These are phyloP conservation scores for Ammodytes dubius DNA, from an alignment of 2,113 vertebrate species.

Conservation along the genomic window DNA sequence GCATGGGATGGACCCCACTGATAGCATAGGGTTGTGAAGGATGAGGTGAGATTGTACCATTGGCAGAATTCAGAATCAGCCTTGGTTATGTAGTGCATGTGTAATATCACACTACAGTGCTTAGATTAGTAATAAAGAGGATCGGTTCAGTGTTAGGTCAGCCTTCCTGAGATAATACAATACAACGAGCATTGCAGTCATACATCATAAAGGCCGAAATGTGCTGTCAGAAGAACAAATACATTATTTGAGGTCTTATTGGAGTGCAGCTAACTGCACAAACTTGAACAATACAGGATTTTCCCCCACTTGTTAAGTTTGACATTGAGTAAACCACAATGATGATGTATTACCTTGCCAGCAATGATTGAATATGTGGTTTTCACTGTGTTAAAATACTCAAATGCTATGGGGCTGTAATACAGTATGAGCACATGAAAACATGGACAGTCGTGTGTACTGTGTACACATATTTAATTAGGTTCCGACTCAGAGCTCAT, in stretches of 20 bases:
- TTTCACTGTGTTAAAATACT: neutral
- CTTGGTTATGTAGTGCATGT: constrained; percentile 31
- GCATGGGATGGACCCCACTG: neutral
- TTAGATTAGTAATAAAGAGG: constrained; percentile 33
- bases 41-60: neutral
- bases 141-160: constrained; percentile 36
- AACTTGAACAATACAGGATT: neutral
- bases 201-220: constrained; percentile 31
- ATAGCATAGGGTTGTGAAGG: constrained; percentile 1
- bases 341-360: neutral
- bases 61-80: neutral
- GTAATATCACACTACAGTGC: constrained; percentile 23
- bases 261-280: neutral
- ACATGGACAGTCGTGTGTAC: neutral
- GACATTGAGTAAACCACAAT: constrained; percentile 17
- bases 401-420: neutral
- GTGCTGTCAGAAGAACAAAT: constrained; percentile 12
- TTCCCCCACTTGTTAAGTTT: neutral
- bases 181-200: constrained; percentile 4
- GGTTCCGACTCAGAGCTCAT: neutral
- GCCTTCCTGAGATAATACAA: constrained; percentile 18
- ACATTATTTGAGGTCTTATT: constrained; percentile 17
- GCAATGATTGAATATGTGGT: constrained; percentile 20
- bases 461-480: constrained; percentile 19
- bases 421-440: neutral